Percentiles rank a stretch among this genome's conserved stretches.
Evolutionary conservation across 2,888 invertebrate genomes (phyloP).

Genomic region (Drosophila suboccidentalis): DNA sequence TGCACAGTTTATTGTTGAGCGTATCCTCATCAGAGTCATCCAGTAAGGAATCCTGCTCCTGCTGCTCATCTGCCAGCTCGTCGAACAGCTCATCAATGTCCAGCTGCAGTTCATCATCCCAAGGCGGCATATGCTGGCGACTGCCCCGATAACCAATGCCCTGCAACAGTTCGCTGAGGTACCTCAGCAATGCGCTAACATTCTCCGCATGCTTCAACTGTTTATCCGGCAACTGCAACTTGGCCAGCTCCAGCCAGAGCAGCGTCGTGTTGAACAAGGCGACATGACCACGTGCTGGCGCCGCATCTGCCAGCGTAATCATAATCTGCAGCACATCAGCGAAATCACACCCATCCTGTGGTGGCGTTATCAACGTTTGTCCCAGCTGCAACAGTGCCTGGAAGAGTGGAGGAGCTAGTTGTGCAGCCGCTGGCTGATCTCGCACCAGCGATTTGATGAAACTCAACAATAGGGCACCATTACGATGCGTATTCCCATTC

Average conservation of each 20-base stretch:
- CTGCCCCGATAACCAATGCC: constrained; percentile 84
- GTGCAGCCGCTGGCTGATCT: constrained; percentile 86
- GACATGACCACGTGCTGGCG: constrained; percentile 90
- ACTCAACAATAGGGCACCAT: constrained; percentile 89
- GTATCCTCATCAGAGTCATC: constrained; percentile 88
- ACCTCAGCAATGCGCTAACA: constrained; percentile 93
- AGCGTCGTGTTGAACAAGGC: constrained; percentile 92
- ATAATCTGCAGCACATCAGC: constrained; percentile 91
- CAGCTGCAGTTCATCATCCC: constrained; percentile 92
- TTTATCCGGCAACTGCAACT: constrained; percentile 83
- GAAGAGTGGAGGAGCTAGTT: constrained; percentile 87
- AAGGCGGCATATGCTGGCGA: constrained; percentile 89
- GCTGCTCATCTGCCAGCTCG: constrained; percentile 95
- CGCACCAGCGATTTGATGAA: constrained; percentile 91
- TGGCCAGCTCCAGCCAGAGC: constrained; percentile 93
- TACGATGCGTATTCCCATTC: constrained; percentile 85
- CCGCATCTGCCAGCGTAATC: constrained; percentile 94
- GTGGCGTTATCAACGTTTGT: constrained; percentile 88
- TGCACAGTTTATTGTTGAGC: constrained; percentile 91
- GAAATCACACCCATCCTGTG: constrained; percentile 91
- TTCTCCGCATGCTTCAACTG: constrained; percentile 87
- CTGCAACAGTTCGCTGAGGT: constrained; percentile 90
- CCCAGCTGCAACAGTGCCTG: constrained; percentile 91
- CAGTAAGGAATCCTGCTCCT: constrained; percentile 96
- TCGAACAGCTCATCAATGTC: constrained; percentile 94